phyloP scores from a whole-genome alignment of 2,888 invertebrate species.

The Sinotaia quadrata region DNA sequence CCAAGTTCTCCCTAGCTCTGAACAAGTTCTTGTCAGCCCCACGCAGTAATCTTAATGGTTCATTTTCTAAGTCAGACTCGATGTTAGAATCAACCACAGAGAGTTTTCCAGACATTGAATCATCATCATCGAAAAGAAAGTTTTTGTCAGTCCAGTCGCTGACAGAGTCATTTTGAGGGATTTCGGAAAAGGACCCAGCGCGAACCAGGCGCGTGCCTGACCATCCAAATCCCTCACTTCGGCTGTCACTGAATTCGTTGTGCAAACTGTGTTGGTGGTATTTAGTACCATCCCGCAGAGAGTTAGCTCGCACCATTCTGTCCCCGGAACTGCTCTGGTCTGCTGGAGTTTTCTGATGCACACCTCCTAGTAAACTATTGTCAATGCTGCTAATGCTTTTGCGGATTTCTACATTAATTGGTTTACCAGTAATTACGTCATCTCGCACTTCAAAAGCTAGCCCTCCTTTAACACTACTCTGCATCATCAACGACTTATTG shows the following conservation, averaged over 20 bases:
- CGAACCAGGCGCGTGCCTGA: conserved; percentile 58
- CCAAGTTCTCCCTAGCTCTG: conserved; percentile 44
- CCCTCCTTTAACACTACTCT: conserved; percentile 38
- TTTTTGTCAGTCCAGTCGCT: conserved; percentile 54
- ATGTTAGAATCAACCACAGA: conserved; percentile 17
- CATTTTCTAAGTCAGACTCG: conserved; percentile 19
- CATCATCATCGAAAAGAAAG: conserved; percentile 33
- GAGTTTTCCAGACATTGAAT: conserved; percentile 13
- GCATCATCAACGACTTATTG: conserved; percentile 6
- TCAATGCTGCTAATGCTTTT: conserved; percentile 13
- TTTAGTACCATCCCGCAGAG: not conserved
- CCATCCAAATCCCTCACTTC: conserved; percentile 50
- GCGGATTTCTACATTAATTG: conserved; percentile 38
- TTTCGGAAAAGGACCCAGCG: conserved; percentile 57
- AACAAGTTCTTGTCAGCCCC: conserved; percentile 29
- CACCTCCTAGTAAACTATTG: not conserved
- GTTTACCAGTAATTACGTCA: conserved; percentile 48
- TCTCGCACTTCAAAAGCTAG: conserved; percentile 59
- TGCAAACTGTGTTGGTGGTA: conserved; percentile 4
- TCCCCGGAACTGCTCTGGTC: not conserved
- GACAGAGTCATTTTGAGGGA: conserved; percentile 52
- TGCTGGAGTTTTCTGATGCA: not conserved
- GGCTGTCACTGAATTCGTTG: conserved; percentile 18
- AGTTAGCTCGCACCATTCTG: conserved; percentile 13
- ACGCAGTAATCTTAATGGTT: not conserved